Evolutionary conservation across 2,888 invertebrate genomes (phyloP).

Genomic region (Cremastobaeus sp.): DNA sequence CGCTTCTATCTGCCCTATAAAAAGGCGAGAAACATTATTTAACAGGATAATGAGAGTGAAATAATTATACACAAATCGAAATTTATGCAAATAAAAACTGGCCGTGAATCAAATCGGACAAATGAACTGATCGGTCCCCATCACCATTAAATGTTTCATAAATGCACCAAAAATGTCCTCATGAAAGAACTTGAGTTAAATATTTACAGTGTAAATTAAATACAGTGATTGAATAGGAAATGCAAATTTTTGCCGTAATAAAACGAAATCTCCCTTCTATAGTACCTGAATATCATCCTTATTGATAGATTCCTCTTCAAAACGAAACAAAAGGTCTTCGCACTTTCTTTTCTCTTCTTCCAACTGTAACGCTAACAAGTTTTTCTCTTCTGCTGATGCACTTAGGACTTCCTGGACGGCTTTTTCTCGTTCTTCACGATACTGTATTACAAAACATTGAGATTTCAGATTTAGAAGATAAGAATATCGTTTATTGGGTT

Average conservation of each 20-base stretch:
- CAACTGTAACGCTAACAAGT: conserved; percentile 81
- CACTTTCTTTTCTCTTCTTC: conserved; percentile 89
- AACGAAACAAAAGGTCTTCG: conserved; percentile 93
- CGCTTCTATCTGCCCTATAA: conserved; percentile 50
- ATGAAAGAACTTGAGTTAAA: too few species aligned
- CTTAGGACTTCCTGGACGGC: conserved; percentile 81
- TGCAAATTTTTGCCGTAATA: too few species aligned
- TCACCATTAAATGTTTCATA: too few species aligned
- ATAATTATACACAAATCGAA: background rate
- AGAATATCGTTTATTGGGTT: too few species aligned
- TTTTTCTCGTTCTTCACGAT: conserved; percentile 80
- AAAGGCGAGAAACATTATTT: conserved; percentile 34
- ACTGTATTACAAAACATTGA: conserved; percentile 25
- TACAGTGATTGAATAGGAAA: background rate
- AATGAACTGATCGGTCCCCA: background rate
- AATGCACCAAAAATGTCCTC: too few species aligned
- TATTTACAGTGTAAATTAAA: too few species aligned
- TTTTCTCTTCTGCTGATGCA: conserved; percentile 78
- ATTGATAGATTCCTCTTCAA: conserved; percentile 94
- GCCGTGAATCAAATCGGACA: background rate
- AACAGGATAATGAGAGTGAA: conserved; percentile 2
- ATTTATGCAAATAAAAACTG: background rate
- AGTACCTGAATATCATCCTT: conserved; percentile 92
- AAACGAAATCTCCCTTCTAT: too few species aligned
- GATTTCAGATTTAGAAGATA: background rate